These are phyloP conservation scores for Pristionchus arcanus DNA, from an alignment of 2,888 invertebrate species.

Conservation along the genomic window DNA sequence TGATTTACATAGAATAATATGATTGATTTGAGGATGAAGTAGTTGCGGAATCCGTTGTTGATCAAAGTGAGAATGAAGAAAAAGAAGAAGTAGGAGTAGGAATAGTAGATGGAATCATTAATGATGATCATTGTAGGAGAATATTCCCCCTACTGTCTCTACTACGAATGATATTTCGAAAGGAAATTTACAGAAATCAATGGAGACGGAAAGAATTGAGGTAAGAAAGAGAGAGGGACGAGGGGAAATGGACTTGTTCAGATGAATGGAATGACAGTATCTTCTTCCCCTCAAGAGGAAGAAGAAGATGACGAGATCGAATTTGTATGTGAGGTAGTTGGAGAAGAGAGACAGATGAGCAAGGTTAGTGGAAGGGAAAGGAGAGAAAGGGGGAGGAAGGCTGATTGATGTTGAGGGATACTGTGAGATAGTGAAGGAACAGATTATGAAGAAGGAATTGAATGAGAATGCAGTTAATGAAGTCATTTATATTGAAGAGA, in stretches of 20 bases:
- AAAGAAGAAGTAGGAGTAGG: neutral
- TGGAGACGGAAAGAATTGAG: neutral
- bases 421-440: neutral
- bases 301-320: neutral
- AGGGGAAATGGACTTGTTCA: neutral
- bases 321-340: neutral
- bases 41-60: neutral
- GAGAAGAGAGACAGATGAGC: neutral
- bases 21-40: neutral
- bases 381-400: neutral
- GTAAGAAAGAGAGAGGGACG: neutral
- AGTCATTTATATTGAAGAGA: neutral
- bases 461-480: neutral
- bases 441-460: neutral
- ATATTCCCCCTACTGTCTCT: neutral
- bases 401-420: neutral
- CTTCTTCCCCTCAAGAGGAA: neutral
- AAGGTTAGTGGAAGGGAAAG: neutral
- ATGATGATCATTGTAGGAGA: neutral
- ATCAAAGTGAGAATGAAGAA: constrained; percentile 3
- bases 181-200: neutral
- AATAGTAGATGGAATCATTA: neutral
- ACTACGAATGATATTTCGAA: neutral
- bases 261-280: neutral
- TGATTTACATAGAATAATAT: neutral